Conservation (phyloP, 2,888 invertebrate genomes). For the Athrips mouffetella region DNA sequence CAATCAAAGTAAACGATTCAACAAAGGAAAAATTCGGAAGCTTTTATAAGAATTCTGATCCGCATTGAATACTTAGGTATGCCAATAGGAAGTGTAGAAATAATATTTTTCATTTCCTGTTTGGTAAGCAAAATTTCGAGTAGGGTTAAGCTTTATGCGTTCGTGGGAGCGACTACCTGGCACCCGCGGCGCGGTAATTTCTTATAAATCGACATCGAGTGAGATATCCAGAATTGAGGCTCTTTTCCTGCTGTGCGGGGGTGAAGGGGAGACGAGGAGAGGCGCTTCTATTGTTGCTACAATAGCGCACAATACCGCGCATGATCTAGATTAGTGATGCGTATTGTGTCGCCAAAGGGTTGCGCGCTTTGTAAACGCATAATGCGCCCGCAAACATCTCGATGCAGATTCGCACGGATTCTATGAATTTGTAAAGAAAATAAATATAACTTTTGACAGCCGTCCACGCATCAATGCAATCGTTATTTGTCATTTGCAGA, state of each 20-base stretch:
- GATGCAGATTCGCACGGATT: slow-evolving; percentile 68
- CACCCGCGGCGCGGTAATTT: slow-evolving; percentile 67
- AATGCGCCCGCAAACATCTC: slow-evolving; percentile 68
- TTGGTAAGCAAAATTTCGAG: slow-evolving; percentile 54
- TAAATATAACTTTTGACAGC: slow-evolving; percentile 78
- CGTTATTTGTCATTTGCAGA: slow-evolving; percentile 66
- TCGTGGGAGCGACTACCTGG: slow-evolving; percentile 74
- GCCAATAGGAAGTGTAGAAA: slow-evolving; percentile 51
- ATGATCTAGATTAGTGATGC: slow-evolving; percentile 78
- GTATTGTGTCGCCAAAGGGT: slow-evolving; percentile 77
- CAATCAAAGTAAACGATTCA: slow-evolving; percentile 40
- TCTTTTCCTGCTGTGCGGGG: slow-evolving; percentile 45
- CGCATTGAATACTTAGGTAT: slow-evolving; percentile 32
- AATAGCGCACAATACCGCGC: slow-evolving; percentile 66
- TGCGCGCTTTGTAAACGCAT: slow-evolving; percentile 62
- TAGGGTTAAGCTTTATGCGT: slow-evolving; percentile 62
- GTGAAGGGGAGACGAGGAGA: slow-evolving; percentile 29
- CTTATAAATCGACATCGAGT: slow-evolving; percentile 77
- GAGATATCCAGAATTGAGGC: slow-evolving; percentile 63
- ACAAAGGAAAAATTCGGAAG: slow-evolving; percentile 38
- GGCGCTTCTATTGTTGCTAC: too few relatives aligned
- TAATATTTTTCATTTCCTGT: slow-evolving; percentile 74
- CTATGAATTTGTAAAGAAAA: slow-evolving; percentile 77
- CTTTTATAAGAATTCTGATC: slow-evolving; percentile 37
- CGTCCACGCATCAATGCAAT: slow-evolving; percentile 64